Conservation (phyloP, 1,140 invertebrate genomes). For the Zaprionus ghesquierei region DNA sequence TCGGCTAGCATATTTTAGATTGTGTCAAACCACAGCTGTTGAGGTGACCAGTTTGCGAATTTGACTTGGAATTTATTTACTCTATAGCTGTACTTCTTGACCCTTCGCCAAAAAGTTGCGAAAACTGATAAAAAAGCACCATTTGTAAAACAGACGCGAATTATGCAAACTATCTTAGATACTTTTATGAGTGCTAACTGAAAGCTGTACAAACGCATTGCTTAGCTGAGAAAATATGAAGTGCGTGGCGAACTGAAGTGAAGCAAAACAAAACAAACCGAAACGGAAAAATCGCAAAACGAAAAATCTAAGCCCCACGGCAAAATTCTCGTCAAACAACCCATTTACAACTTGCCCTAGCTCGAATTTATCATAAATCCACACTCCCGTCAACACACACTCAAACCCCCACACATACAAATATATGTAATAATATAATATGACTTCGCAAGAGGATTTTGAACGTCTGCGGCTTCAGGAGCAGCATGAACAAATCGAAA, state of each 20-base stretch:
- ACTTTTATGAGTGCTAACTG: slow-evolving; percentile 59
- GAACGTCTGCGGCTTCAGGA: slow-evolving; percentile 26
- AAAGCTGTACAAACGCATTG: slow-evolving; percentile 9
- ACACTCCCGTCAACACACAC: background rate
- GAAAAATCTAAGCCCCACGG: slow-evolving; percentile 1
- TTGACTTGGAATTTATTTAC: background rate
- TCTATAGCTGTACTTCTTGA: slow-evolving; percentile 35
- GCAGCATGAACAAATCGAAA: slow-evolving; percentile 17
- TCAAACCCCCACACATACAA: slow-evolving; percentile 1
- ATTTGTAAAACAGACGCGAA: slow-evolving; percentile 8
- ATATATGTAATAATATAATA: slow-evolving; percentile 22
- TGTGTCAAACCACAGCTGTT: background rate
- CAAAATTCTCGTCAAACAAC: slow-evolving; percentile 36
- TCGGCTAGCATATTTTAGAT: slow-evolving; percentile 37
- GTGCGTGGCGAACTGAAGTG: slow-evolving; percentile 33
- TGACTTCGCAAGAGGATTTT: slow-evolving; percentile 54
- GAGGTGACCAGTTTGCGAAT: background rate
- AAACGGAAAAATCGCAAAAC: background rate
- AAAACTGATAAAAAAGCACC: background rate
- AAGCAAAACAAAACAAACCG: slow-evolving; percentile 26
- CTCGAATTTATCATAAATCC: slow-evolving; percentile 46
- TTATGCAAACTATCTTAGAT: slow-evolving; percentile 45
- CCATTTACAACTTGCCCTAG: slow-evolving; percentile 39
- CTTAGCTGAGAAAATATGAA: slow-evolving; percentile 61
- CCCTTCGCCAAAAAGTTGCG: slow-evolving; percentile 20